phyloP scores from a whole-genome alignment of 2,113 vertebrate genomes.

The Erpornis zantholeuca region DNA sequence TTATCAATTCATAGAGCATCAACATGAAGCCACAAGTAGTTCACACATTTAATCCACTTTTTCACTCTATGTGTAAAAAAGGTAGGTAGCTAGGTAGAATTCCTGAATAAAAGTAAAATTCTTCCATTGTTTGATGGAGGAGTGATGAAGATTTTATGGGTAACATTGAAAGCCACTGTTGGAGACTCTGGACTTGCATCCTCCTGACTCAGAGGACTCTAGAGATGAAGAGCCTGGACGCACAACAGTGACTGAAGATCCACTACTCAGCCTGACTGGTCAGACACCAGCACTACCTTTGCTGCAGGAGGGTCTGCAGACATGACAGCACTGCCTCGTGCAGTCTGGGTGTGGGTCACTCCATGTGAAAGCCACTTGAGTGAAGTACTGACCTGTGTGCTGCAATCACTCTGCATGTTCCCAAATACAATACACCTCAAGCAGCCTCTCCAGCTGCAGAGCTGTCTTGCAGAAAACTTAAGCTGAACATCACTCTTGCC shows the following conservation, averaged over 20 bases:
- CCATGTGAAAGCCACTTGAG: not conserved
- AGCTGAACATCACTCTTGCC: not conserved
- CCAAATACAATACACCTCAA: not conserved
- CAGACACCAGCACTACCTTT: not conserved
- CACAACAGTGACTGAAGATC: not conserved
- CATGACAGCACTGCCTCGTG: not conserved
- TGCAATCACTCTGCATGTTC: not conserved
- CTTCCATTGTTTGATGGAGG: not conserved
- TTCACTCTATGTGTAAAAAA: not conserved
- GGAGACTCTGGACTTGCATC: not conserved
- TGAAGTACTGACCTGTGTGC: not conserved
- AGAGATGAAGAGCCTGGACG: not conserved
- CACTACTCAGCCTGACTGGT: not conserved
- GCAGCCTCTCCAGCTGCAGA: not conserved
- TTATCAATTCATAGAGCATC: not conserved
- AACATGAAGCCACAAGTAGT: not conserved
- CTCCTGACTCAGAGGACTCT: not conserved
- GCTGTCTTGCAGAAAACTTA: not conserved
- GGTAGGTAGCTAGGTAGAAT: not conserved
- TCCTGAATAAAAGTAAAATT: not conserved
- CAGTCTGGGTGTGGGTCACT: not conserved
- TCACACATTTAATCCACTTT: fast-evolving
- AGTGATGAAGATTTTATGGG: not conserved
- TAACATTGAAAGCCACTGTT: not conserved
- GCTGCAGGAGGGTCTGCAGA: not conserved